These are phyloP conservation scores for Dicycla oo DNA, from an alignment of 2,888 invertebrate genomes.

Conservation along the genomic window DNA sequence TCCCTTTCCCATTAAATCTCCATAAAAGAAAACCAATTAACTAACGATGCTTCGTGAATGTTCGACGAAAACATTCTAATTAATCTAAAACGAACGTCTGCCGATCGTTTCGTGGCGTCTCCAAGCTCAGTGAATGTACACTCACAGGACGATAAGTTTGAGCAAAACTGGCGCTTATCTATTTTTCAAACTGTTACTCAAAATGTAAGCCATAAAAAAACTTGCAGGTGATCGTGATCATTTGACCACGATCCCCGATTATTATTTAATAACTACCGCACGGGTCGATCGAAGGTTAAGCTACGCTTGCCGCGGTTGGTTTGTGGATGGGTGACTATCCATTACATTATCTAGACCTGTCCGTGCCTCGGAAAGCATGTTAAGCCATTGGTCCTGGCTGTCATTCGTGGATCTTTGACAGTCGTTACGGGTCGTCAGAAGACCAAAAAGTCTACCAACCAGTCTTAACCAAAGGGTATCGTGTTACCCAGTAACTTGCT, in stretches of 20 bases:
- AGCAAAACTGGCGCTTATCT: too few relatives aligned
- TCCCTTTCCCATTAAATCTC: slow-evolving; percentile 25
- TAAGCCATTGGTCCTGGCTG: not conserved
- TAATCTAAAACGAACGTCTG: slow-evolving; percentile 47
- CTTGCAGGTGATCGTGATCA: not conserved
- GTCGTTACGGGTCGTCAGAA: not conserved
- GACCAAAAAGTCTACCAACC: not conserved
- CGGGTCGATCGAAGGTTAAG: too few relatives aligned
- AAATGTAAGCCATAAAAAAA: not conserved
- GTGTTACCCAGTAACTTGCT: not conserved
- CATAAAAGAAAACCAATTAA: slow-evolving; percentile 58
- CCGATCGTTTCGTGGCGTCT: slow-evolving; percentile 29
- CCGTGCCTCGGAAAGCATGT: not conserved
- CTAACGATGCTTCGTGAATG: slow-evolving; percentile 34
- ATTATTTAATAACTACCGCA: not conserved
- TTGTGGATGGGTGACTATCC: not conserved
- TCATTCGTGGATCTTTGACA: not conserved
- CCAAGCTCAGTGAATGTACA: slow-evolving; percentile 6
- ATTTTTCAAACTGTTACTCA: not conserved
- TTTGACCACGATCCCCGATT: too few relatives aligned
- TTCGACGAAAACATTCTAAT: slow-evolving; percentile 51
- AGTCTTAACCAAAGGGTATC: not conserved
- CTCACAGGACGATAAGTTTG: not conserved
- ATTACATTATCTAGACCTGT: not conserved
- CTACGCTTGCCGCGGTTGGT: not conserved